Base-by-base conservation (phyloP, 2,797 vertebrate genomes). In the Xiphophorus birchmanni region DNA sequence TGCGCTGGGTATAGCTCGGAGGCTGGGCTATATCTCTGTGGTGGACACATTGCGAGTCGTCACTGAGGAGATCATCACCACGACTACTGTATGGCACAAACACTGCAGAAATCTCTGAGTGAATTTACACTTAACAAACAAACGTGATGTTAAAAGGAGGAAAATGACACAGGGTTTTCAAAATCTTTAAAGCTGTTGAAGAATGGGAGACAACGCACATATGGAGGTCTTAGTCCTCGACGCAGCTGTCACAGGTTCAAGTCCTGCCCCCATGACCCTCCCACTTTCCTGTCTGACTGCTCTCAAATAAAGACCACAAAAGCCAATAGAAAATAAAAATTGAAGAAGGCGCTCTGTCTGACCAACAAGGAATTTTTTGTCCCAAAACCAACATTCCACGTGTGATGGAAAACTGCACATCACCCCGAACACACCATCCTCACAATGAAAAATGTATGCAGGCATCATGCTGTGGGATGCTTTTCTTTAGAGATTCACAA, bases 1-100 rank as follows among this genome's bases (percentile, higher is more conserved):
- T 0, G 98, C 99, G 80, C 94, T 99, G 93, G 98, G 98, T 0
- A 99, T 99, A 1, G 98, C 99, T 58, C 96, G 97, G 84, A 96
- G 99, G 12, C 96, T 99, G 89, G 99, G 99, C 84, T 99, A 99
- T 88, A 99, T 99, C 94, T 99, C 99, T 0, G 99, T 99, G 89
- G 99, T 99, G 21, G 99, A 99, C 90, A 99, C 98, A 0, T 95
- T 99, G 91, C 98, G 96, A 94, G 97, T 99, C 63, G 97, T 99
- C 65, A 99, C 99, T 0, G 98, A 99, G 92, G 99, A 99, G 90
- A 96, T 98, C 80, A 96, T 97, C 54, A 99, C 98, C 84, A 99
- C 97, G 56, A 99, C 98, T 69, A 99, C 98, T 73, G 98, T 98
- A 93, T 89, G 95, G 94, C 40, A 72, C 45, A 23, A 32, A 48